Evolutionary conservation across 2,113 vertebrate species (phyloP).

Genomic region (Synchiropus splendidus): DNA sequence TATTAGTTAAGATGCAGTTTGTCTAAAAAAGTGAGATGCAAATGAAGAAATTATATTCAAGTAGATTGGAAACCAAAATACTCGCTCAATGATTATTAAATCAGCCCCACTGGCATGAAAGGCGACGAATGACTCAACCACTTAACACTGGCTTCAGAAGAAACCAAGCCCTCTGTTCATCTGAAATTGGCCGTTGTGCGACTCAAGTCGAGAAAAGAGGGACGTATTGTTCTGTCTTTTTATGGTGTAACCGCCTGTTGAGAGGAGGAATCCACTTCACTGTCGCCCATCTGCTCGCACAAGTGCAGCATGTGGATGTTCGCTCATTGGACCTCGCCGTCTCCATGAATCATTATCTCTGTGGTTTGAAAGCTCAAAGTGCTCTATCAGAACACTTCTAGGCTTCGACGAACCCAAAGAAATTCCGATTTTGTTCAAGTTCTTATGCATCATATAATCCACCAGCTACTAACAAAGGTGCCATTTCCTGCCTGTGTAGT

Average conservation of each 20-base stretch:
- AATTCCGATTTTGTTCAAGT: no score
- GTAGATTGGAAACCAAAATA: no score
- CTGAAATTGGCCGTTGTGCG: conserved; percentile 10
- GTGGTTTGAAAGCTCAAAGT: no score
- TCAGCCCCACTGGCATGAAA: no score
- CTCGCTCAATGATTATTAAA: no score
- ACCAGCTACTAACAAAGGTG: neutral
- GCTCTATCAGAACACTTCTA: no score
- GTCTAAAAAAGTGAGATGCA: no score
- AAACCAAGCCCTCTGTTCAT: conserved; percentile 9
- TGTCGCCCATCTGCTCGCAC: conserved; percentile 14
- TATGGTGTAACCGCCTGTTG: conserved; percentile 17
- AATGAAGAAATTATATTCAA: no score
- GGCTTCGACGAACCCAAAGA: no score
- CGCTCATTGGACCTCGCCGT: conserved; percentile 16
- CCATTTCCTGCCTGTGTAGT: conserved; percentile 5
- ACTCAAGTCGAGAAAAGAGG: conserved; percentile 9
- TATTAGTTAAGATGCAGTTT: no score
- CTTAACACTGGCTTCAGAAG: conserved; percentile 5
- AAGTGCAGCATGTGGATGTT: conserved; percentile 17
- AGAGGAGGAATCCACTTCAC: conserved; percentile 30
- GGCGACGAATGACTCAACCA: no score
- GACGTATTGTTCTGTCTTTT: conserved; percentile 22
- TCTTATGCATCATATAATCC: no score
- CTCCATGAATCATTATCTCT: conserved; percentile 3